Evolutionary conservation across 2,888 invertebrate genomes (phyloP), one percentile per base, ranked within the genome.

Genomic region (Andrena minutula): DNA sequence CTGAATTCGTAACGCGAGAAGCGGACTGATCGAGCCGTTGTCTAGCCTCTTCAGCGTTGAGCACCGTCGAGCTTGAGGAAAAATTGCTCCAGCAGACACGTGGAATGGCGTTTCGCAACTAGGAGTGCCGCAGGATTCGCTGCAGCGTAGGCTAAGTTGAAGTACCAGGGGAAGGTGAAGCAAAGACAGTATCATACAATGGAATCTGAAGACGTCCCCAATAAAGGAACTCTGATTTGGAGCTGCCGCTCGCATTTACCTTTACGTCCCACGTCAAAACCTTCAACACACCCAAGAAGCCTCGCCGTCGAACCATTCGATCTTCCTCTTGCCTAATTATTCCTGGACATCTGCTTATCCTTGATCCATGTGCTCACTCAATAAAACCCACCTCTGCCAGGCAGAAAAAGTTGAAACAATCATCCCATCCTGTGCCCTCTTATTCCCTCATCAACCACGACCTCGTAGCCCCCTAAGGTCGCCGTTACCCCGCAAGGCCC

Each of bases 41-140:
- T 72, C 61, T 73, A 41, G 66, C 41, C 51, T 74, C 58, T 75
- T 65, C 66, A 66, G n/a, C 78, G 75, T 79, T 20, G 51, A 56
- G 66, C 64, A 64, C 49, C 66, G 51, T 65, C n/a, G 64, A 16
- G 30, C 75, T 56, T 10, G 41, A 58, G 35, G 53, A 66, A 72
- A 72, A 58, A 73, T 76, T 32, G 64, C 28, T 51, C 35, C 41
- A 10, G 41, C 30, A 58, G 58, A 32, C 63, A 64, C 63, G 76
- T 75, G 71, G 71, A 75, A 75, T 56, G 53, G 32, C 56, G 63
- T 76, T 72, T 73, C 76, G 63, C 73, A 73, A 64, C 72, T 64
- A 64, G 76, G 64, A 72, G 64, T 47, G 76, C 63, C 73, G 47
- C 61, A 61, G 71, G 60, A 71, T 75, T 47, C 53, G 72, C 63